Conservation (phyloP, 2,888 invertebrate genomes). For the Isoperla grammatica region DNA sequence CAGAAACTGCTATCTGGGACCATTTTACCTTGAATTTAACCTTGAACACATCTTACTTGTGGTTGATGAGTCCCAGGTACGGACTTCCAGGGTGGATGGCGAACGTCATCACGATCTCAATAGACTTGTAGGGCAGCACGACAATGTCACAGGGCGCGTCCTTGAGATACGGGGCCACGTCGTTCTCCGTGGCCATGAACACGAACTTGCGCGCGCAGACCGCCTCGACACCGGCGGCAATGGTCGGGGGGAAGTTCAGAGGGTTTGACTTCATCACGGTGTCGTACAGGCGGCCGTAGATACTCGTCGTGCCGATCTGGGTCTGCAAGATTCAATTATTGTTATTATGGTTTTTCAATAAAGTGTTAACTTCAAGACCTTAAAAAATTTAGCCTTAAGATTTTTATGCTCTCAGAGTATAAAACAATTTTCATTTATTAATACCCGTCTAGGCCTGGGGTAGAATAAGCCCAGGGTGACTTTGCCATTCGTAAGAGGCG, state of each 20-base stretch:
- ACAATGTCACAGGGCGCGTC: conserved; percentile 11
- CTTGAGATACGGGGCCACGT: background rate
- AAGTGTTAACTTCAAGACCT: no score
- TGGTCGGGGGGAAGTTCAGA: background rate
- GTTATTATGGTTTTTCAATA: no score
- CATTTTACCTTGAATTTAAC: no score
- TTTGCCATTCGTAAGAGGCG: no score
- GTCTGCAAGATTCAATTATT: no score
- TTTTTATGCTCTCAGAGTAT: no score
- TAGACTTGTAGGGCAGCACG: background rate
- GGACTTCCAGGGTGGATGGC: conserved; percentile 5
- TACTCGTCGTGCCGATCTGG: background rate
- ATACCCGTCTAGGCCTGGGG: no score
- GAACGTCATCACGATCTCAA: conserved; percentile 1
- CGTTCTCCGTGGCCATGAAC: conserved; percentile 11
- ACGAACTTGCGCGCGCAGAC: conserved; percentile 10
- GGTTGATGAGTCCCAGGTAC: conserved; percentile 16
- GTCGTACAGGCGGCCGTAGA: background rate
- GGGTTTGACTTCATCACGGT: background rate
- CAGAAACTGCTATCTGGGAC: no score
- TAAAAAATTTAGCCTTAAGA: no score
- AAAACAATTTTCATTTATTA: no score
- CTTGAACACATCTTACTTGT: conserved; percentile 19
- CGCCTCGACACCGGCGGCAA: background rate
- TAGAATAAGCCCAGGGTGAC: no score